These are phyloP conservation scores for Dermatemys mawii DNA, from an alignment of 2,113 vertebrate genomes.

Conservation along the genomic window DNA sequence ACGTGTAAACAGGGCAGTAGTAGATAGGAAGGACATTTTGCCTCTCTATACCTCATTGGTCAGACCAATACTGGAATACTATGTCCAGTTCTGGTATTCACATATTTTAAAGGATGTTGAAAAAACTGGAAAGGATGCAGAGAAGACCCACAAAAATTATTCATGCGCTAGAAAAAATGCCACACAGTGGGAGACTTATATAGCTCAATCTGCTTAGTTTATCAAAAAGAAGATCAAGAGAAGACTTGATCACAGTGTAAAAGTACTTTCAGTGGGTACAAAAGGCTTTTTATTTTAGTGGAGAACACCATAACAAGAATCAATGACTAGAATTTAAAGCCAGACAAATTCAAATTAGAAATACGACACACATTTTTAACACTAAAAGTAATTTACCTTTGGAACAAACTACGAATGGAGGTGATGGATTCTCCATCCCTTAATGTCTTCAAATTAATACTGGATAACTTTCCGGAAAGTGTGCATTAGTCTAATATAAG, in stretches of 20 bases:
- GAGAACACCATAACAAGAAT: background rate
- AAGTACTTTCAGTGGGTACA: background rate
- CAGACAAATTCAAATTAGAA: constrained; percentile 24
- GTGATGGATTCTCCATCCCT: background rate
- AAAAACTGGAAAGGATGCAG: background rate
- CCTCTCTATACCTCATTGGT: background rate
- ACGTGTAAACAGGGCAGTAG: background rate
- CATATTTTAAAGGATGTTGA: background rate
- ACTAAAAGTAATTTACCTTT: constrained; percentile 3
- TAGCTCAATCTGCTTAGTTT: background rate
- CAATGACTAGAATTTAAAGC: background rate
- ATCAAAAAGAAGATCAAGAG: background rate
- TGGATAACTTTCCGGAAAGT: background rate
- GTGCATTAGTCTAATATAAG: background rate
- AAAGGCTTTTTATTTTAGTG: background rate
- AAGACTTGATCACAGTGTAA: background rate
- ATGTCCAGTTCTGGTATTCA: background rate
- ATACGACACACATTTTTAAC: background rate
- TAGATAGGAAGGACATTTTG: background rate
- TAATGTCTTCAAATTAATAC: constrained; percentile 1
- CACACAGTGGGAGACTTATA: background rate
- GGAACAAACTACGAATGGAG: background rate
- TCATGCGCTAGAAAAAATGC: background rate
- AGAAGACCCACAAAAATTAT: background rate
- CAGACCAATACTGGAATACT: background rate